Conservation (phyloP, 2,888 invertebrate genomes). For the Hipparchia sbordonii region DNA sequence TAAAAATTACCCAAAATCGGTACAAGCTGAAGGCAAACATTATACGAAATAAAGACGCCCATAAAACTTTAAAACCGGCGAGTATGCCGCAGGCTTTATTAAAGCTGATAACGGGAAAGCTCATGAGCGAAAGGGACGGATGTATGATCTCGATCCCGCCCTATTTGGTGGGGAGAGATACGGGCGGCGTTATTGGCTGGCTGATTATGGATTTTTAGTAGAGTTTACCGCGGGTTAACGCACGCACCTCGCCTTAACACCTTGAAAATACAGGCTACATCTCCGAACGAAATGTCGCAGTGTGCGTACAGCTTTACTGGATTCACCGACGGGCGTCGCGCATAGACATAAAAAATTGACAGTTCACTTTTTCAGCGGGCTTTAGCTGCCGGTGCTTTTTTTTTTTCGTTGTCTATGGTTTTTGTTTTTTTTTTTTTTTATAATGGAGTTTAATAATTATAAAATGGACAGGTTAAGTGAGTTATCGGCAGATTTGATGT, state of each 20-base stretch:
- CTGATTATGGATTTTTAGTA: constrained; percentile 77
- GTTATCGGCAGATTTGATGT: constrained; percentile 59
- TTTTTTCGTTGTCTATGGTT: constrained; percentile 35
- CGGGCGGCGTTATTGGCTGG: constrained; percentile 68
- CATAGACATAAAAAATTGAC: constrained; percentile 50
- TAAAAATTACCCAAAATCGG: constrained; percentile 26
- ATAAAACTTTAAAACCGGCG: constrained; percentile 31
- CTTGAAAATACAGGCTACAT: constrained; percentile 22
- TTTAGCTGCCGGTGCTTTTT: constrained; percentile 40
- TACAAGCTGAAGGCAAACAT: constrained; percentile 24
- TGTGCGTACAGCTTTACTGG: constrained; percentile 8
- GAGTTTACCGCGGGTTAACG: constrained; percentile 39
- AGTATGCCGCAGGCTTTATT: constrained; percentile 38
- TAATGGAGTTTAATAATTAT: constrained; percentile 59
- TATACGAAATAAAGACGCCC: constrained; percentile 17
- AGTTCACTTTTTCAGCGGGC: constrained; percentile 65
- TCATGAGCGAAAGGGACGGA: constrained; percentile 70
- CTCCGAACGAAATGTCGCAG: constrained; percentile 27
- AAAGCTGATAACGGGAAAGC: constrained; percentile 60
- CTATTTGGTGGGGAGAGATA: constrained; percentile 68
- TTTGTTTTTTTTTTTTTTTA: constrained; percentile 43
- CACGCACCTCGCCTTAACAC: constrained; percentile 34
- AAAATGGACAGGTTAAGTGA: constrained; percentile 55
- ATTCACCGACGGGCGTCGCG: constrained; percentile 19
- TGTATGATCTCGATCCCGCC: constrained; percentile 66